These are phyloP conservation scores for Sebastes hopkinsi DNA, from an alignment of 2,797 vertebrate species.

Conservation along the genomic window DNA sequence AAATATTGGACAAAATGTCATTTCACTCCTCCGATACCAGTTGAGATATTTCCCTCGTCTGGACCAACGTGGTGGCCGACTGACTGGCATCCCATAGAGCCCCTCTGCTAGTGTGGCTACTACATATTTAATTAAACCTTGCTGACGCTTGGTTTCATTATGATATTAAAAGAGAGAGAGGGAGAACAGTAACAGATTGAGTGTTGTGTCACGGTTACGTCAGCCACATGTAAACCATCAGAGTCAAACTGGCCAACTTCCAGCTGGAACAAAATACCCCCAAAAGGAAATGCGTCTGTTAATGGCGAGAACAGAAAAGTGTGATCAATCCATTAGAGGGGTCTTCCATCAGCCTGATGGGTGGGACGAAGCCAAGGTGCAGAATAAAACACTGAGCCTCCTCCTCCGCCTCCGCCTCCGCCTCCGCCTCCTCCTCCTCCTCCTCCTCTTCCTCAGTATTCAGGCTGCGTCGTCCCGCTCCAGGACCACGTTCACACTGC, in stretches of 20 bases:
- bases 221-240: neutral
- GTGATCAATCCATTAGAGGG: constrained; percentile 39
- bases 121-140: neutral
- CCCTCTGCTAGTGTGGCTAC: neutral
- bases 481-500: constrained; percentile 30
- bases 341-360: constrained; percentile 30
- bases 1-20: neutral
- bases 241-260: constrained; percentile 12
- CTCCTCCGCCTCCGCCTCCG: constrained; percentile 4
- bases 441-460: constrained; percentile 28
- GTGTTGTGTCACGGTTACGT: neutral
- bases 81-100: neutral
- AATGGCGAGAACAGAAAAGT: constrained; percentile 30
- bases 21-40: too few relatives aligned
- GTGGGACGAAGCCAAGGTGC: constrained; percentile 39
- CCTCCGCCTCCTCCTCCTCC: fast-evolving
- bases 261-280: neutral
- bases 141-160: constrained; percentile 14
- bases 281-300: neutral
- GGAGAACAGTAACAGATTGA: neutral
- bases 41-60: neutral
- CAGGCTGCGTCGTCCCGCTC: constrained; percentile 1
- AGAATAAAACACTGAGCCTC: constrained; percentile 22
- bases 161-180: neutral
- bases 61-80: neutral